Conservation (phyloP, 2,113 vertebrate species). For the Forbesichthys papilliferus region DNA sequence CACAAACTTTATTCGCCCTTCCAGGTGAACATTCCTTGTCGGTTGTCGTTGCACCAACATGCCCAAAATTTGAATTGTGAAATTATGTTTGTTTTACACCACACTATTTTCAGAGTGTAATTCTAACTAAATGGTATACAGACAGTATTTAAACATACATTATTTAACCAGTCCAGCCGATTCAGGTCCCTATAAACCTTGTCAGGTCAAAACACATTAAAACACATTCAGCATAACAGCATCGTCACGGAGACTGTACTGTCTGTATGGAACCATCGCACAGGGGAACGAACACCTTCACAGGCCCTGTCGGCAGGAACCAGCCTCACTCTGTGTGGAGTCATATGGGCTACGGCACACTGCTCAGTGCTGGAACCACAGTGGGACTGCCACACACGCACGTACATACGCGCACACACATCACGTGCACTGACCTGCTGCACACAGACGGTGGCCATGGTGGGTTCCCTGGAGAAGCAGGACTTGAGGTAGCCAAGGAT, state of each 20-base stretch:
- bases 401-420: neutral
- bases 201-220: neutral
- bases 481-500: constrained; percentile 93
- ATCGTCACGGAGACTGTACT: neutral
- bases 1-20: too few relatives aligned
- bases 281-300: constrained; percentile 84
- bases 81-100: too few relatives aligned
- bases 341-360: constrained; percentile 68
- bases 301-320: constrained; percentile 95
- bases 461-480: constrained; percentile 93
- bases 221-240: neutral
- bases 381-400: constrained; percentile 50
- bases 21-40: too few relatives aligned
- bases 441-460: constrained; percentile 94
- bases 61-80: too few relatives aligned
- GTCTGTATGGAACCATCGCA: constrained; percentile 94
- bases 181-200: too few relatives aligned
- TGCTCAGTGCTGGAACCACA: constrained; percentile 74
- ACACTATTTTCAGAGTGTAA: too few relatives aligned
- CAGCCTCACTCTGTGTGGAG: constrained; percentile 85
- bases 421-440: constrained; percentile 84
- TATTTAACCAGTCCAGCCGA: too few relatives aligned
- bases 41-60: too few relatives aligned
- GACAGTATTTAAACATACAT: too few relatives aligned
- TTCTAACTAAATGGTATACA: too few relatives aligned